Evolutionary conservation across 2,113 vertebrate genomes (phyloP), one percentile per base, ranked within the genome.

Genomic region (Brachyhypopomus occidentalis): DNA sequence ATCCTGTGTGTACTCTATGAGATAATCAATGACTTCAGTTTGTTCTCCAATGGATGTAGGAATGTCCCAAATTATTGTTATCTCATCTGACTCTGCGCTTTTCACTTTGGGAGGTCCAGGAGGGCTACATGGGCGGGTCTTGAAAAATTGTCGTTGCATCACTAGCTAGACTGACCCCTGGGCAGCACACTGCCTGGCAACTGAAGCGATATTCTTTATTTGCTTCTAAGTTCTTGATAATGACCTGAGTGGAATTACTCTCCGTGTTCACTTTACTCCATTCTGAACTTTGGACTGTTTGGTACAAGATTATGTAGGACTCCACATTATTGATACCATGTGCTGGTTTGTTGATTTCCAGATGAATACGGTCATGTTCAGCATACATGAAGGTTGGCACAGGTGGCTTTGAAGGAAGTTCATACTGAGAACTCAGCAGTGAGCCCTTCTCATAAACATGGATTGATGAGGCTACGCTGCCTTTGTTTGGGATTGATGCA

Each of bases 351-450:
- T 48, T 59, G 59, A 85, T 69, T 83, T 82, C 73, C 27, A 85
- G 64, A 36, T 77, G 36, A 1, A 87, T 58, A 66, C 75, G n/a
- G 60, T 87, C 56, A 66, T 85, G 84, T 60, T 78, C 75, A 9
- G 11, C 48, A 45, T n/a, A 55, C 60, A 73, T 16, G 23, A 84
- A 2, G 14, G 30, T 64, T 1, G 79, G 86, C 5, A 12, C 11
- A 8, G 69, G 75, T 9, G 86, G 84, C 30, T 79, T 85, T 23
- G 81, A 85, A 19, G 86, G 86, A 34, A 85, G 81, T 70, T 78
- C 71, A 70, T 73, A 87, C 23, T 85, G 55, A 5, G 48, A 62
- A 60, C 27, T 78, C 2, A 78, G 3, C n/a, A 82, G 75, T 52
- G 22, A 20, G 19, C 84, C 84, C 9, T 69, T 81, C 58, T 85